Evolutionary conservation across 2,113 vertebrate genomes (phyloP).

Genomic region (Boulengerochromis microlepis): DNA sequence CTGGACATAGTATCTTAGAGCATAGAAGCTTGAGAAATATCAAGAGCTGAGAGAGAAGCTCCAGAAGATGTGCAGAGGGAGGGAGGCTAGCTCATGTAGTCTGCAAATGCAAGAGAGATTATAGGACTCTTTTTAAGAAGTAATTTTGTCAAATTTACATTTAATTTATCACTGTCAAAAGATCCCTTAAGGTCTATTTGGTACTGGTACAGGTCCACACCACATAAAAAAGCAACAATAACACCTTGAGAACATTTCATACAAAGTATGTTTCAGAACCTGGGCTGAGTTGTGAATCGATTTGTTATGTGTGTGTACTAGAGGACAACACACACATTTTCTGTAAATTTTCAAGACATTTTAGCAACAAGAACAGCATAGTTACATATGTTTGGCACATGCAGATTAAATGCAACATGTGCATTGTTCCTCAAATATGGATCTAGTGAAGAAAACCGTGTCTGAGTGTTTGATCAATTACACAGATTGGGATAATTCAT

Average conservation of each 20-base stretch:
- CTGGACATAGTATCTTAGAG: not conserved
- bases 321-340: conserved; percentile 2
- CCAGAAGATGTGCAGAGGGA: not conserved
- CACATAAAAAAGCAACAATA: not conserved
- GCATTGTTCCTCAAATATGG: not conserved
- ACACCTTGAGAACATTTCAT: not conserved
- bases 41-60: not conserved
- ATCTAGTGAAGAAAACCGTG: not conserved
- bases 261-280: not conserved
- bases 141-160: not conserved
- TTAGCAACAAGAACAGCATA: not conserved
- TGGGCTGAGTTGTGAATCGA: not conserved
- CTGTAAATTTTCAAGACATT: not conserved
- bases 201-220: not conserved
- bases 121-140: not conserved
- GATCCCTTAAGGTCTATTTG: not conserved
- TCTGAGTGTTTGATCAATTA: conserved; percentile 22
- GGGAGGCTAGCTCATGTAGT: not conserved
- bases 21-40: not conserved
- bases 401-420: conserved; percentile 4
- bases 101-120: not conserved
- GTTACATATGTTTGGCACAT: conserved; percentile 30
- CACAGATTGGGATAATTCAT: not conserved
- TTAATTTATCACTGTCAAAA: not conserved
- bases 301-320: conserved; percentile 1